A percentile compares a stretch with the other conserved stretches of the same genome.
Conservation (phyloP, 2,888 invertebrate genomes). For the Spodoptera exigua region DNA sequence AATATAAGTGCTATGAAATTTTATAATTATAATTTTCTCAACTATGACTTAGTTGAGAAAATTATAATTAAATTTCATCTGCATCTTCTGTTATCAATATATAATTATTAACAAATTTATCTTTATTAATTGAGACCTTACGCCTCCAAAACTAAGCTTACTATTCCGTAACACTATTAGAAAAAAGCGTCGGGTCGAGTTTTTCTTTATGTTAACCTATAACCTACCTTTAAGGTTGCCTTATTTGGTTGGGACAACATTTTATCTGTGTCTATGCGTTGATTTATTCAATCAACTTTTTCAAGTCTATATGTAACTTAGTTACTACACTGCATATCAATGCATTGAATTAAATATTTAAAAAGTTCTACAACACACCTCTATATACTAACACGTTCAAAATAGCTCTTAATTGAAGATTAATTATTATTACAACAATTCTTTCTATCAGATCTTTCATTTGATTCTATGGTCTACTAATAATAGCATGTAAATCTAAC, state of each 20-base stretch:
- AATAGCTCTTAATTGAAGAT: too few species aligned
- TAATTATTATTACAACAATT: too few species aligned
- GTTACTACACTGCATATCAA: constrained; percentile 6
- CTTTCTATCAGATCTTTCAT: too few species aligned
- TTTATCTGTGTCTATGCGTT: constrained; percentile 45
- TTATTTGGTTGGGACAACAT: constrained; percentile 47
- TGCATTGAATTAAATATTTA: not conserved
- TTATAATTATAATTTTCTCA: too few species aligned
- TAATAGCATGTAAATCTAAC: not conserved
- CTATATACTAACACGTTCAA: too few species aligned
- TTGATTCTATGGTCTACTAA: too few species aligned
- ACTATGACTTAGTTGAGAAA: too few species aligned
- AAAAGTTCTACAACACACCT: too few species aligned
- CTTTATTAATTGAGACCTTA: not conserved
- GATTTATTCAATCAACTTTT: constrained; percentile 52
- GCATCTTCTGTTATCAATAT: too few species aligned
- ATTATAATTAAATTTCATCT: too few species aligned
- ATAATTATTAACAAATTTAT: too few species aligned
- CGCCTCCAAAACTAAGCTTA: constrained; percentile 1
- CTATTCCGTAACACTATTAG: constrained; percentile 6
- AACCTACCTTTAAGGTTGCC: constrained; percentile 50
- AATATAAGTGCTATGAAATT: too few species aligned
- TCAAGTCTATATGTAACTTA: constrained; percentile 1
- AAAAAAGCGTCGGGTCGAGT: constrained; percentile 51
- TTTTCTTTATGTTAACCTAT: constrained; percentile 48